phyloP scores from a whole-genome alignment of 2,888 invertebrate genomes.

The Sphecodes monilicornis region DNA sequence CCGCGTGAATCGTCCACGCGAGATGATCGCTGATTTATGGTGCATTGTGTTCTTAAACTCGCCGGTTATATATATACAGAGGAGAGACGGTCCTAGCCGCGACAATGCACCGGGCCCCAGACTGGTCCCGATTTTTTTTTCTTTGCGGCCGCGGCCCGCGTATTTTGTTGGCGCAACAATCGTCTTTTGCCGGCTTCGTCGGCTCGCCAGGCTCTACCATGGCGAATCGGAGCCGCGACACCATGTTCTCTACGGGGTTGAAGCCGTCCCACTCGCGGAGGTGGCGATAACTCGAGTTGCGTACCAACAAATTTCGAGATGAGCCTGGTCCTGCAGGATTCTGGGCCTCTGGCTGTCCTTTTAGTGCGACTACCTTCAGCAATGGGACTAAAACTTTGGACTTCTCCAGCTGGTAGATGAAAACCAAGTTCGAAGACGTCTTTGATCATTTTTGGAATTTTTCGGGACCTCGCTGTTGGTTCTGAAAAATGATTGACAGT shows the following conservation, averaged over 20 bases:
- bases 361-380: background rate
- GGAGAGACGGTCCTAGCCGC: slow-evolving; percentile 43
- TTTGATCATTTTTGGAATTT: background rate
- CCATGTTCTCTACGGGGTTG: slow-evolving; percentile 15
- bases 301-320: slow-evolving; percentile 42
- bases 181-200: slow-evolving; percentile 33
- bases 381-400: background rate
- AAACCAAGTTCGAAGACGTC: background rate
- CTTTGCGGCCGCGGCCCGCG: slow-evolving; percentile 46
- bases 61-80: slow-evolving; percentile 63
- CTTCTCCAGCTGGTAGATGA: background rate
- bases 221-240: slow-evolving; percentile 70
- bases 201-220: slow-evolving; percentile 55
- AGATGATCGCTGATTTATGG: slow-evolving; percentile 75
- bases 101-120: slow-evolving; percentile 43
- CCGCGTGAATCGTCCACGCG: slow-evolving; percentile 48
- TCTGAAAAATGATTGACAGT: too few relatives aligned
- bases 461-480: too few relatives aligned
- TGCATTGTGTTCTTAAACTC: slow-evolving; percentile 74
- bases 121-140: slow-evolving; percentile 63
- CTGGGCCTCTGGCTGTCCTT: background rate
- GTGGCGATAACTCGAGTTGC: slow-evolving; percentile 45
- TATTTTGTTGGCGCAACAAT: slow-evolving; percentile 75
- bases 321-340: slow-evolving; percentile 19
- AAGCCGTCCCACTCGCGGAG: slow-evolving; percentile 7